Evolutionary conservation across 2,888 invertebrate species (phyloP).

Genomic region (Euzophera pinguis): DNA sequence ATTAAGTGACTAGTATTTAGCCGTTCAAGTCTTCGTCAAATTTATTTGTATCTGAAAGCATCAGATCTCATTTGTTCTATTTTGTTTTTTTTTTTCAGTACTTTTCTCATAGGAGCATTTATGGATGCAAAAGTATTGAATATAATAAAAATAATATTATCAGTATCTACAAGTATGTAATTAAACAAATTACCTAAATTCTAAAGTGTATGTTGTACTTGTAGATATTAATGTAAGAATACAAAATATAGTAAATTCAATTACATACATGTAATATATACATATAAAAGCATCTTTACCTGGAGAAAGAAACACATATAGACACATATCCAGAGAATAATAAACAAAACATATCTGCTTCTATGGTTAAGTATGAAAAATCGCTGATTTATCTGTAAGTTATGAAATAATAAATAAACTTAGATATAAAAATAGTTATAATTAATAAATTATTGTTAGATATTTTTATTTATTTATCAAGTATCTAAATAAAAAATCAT

Average conservation of each 20-base stretch:
- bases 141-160: neutral
- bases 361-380: constrained; percentile 52
- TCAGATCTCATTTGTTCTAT: constrained; percentile 41
- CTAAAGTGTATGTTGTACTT: neutral
- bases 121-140: constrained; percentile 30
- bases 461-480: constrained; percentile 42
- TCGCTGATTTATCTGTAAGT: constrained; percentile 34
- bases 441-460: constrained; percentile 34
- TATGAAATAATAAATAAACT: constrained; percentile 32
- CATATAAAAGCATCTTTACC: constrained; percentile 15
- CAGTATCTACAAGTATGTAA: neutral
- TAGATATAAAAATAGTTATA: constrained; percentile 33
- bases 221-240: neutral
- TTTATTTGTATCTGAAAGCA: constrained; percentile 34
- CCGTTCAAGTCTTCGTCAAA: constrained; percentile 30
- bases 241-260: neutral
- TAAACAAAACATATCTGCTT: constrained; percentile 73
- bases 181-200: neutral
- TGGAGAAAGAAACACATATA: neutral
- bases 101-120: constrained; percentile 67
- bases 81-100: constrained; percentile 25
- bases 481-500: constrained; percentile 40
- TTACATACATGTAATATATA: neutral
- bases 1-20: constrained; percentile 47
- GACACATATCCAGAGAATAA: constrained; percentile 45